A percentile compares a stretch with the other conserved stretches of the same genome.
phyloP scores from a whole-genome alignment of 2,888 invertebrate genomes.

The Troilus luridus region DNA sequence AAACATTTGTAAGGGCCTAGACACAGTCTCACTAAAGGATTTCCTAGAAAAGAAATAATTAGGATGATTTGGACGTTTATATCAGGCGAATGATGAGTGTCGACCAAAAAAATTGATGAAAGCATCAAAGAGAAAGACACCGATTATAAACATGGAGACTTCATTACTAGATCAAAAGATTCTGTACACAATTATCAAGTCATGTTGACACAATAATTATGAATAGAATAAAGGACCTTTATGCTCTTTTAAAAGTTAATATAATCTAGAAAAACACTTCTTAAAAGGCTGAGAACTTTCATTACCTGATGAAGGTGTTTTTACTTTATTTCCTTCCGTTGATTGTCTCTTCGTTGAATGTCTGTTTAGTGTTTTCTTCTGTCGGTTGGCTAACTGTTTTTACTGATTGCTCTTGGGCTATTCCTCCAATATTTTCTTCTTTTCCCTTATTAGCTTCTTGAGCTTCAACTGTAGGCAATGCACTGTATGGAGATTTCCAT shows the following conservation, averaged over 20 bases:
- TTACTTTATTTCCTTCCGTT: neutral
- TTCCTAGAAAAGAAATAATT: too few relatives aligned
- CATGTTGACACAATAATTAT: too few relatives aligned
- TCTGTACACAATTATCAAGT: too few relatives aligned
- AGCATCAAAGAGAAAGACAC: too few relatives aligned
- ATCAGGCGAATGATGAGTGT: too few relatives aligned
- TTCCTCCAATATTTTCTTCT: slow-evolving; percentile 35
- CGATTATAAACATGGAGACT: too few relatives aligned
- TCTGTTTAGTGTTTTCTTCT: slow-evolving; percentile 17
- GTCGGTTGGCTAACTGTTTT: slow-evolving; percentile 33
- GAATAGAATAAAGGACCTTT: too few relatives aligned
- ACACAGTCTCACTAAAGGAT: too few relatives aligned
- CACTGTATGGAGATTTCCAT: slow-evolving; percentile 78
- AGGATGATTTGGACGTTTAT: too few relatives aligned
- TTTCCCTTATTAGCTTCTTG: neutral
- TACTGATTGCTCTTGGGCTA: slow-evolving; percentile 33
- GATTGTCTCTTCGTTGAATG: neutral
- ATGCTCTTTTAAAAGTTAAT: neutral
- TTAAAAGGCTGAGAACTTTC: neutral
- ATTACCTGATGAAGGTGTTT: neutral
- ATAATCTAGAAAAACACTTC: neutral
- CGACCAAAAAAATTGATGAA: too few relatives aligned
- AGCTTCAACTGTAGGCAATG: neutral
- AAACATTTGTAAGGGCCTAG: too few relatives aligned
- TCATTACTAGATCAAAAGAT: too few relatives aligned